Conservation (phyloP, 2,888 invertebrate species). For the Bhutanitis thaidina region DNA sequence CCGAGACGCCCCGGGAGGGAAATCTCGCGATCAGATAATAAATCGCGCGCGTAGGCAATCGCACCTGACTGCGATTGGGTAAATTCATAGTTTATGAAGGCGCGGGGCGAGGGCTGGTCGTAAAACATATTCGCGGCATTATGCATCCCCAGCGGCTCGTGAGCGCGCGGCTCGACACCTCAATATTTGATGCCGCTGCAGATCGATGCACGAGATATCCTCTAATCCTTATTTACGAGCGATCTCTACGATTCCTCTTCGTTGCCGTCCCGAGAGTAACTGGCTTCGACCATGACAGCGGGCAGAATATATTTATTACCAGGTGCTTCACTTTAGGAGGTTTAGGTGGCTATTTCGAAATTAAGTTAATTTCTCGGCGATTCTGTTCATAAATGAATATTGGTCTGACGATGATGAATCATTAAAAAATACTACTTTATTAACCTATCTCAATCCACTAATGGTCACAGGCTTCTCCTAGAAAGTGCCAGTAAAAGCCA, state of each 20-base stretch:
- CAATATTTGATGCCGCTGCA: slow-evolving; percentile 70
- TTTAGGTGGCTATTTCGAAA: no score
- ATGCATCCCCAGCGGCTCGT: slow-evolving; percentile 59
- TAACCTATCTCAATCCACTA: no score
- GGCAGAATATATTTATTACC: background rate
- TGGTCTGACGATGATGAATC: no score
- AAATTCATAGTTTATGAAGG: slow-evolving; percentile 71
- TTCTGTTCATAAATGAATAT: no score
- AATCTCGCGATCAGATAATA: slow-evolving; percentile 51
- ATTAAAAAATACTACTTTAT: no score
- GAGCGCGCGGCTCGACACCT: slow-evolving; percentile 39
- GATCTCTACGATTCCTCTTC: slow-evolving; percentile 24
- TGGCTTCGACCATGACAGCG: slow-evolving; percentile 2
- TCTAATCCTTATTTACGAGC: slow-evolving; percentile 55
- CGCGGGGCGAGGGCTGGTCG: slow-evolving; percentile 30
- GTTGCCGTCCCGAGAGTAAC: slow-evolving; percentile 10
- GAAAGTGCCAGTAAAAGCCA: no score
- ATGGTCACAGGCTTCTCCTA: no score
- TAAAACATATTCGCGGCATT: slow-evolving; percentile 50
- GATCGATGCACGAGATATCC: slow-evolving; percentile 53
- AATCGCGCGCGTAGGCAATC: slow-evolving; percentile 61
- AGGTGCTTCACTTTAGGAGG: no score
- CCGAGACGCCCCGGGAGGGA: slow-evolving; percentile 32
- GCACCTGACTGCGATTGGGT: slow-evolving; percentile 70
- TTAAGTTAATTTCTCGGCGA: no score